These are phyloP conservation scores for Chelon labrosus DNA, from an alignment of 2,797 vertebrate genomes.

Conservation along the genomic window DNA sequence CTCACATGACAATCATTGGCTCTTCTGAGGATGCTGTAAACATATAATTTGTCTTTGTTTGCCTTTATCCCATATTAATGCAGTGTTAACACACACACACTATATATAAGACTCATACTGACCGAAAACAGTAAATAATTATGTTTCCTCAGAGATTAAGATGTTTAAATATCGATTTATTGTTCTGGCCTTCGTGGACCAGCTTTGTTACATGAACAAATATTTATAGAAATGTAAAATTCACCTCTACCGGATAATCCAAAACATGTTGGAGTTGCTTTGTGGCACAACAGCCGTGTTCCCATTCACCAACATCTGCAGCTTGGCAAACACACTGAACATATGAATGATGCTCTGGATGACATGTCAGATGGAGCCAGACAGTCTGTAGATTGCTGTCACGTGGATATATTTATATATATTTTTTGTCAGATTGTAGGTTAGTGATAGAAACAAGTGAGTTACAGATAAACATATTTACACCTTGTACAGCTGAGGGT, in stretches of 20 bases:
- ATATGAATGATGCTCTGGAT: constrained; percentile 18
- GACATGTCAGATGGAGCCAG: constrained; percentile 51
- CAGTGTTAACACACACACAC: too few species aligned
- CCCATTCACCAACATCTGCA: constrained; percentile 36
- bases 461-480: constrained; percentile 37
- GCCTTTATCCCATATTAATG: background rate
- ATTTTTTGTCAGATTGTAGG: constrained; percentile 17
- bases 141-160: too few species aligned
- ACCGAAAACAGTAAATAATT: too few species aligned
- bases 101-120: too few species aligned
- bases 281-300: constrained; percentile 21
- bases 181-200: background rate
- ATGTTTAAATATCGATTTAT: background rate
- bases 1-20: too few species aligned
- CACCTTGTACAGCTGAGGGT: background rate
- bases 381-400: constrained; percentile 53
- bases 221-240: constrained; percentile 40
- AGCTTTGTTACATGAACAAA: constrained; percentile 19
- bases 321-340: constrained; percentile 3
- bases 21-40: background rate
- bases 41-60: background rate
- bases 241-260: constrained; percentile 52
- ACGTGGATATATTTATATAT: constrained; percentile 15
- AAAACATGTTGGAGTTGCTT: constrained; percentile 57
- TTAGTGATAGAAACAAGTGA: constrained; percentile 40